These are phyloP conservation scores for Rhinoraja longicauda DNA, from an alignment of 2,797 vertebrate species.

Conservation along the genomic window DNA sequence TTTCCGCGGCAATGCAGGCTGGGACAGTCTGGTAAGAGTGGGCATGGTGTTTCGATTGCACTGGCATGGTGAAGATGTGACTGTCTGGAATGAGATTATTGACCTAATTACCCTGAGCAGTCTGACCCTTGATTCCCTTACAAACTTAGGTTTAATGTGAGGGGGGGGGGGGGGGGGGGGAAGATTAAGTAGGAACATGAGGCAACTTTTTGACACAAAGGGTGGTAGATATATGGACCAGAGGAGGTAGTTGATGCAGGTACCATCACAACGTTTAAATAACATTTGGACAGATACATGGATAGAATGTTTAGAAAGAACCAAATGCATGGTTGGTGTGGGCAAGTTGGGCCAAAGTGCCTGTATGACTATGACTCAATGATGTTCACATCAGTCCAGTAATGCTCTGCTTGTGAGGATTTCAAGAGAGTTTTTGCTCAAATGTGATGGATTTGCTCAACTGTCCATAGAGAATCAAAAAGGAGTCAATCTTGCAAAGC, in stretches of 20 bases:
- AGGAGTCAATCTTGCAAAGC: neutral
- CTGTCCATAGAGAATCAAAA: neutral
- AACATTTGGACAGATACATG: too few relatives aligned
- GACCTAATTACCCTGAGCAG: neutral
- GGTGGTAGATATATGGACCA: too few relatives aligned
- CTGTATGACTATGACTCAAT: neutral
- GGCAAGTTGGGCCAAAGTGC: too few relatives aligned
- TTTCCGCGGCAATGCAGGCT: conserved; percentile 90
- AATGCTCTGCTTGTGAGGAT: neutral
- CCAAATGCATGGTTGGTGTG: too few relatives aligned
- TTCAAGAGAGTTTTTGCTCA: neutral
- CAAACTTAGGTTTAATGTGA: too few relatives aligned
- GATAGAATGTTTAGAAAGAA: too few relatives aligned
- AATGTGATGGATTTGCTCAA: neutral
- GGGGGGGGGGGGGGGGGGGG: too few relatives aligned
- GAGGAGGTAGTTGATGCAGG: too few relatives aligned
- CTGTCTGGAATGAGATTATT: neutral
- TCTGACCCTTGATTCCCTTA: neutral
- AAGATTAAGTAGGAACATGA: too few relatives aligned
- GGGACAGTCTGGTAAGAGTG: conserved; percentile 89
- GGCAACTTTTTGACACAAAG: too few relatives aligned
- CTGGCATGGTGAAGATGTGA: neutral
- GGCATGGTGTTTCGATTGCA: neutral
- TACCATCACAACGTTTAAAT: too few relatives aligned
- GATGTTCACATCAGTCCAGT: neutral